These are phyloP conservation scores for Matsumyia berberina DNA, from an alignment of 2,888 invertebrate species.

Conservation along the genomic window DNA sequence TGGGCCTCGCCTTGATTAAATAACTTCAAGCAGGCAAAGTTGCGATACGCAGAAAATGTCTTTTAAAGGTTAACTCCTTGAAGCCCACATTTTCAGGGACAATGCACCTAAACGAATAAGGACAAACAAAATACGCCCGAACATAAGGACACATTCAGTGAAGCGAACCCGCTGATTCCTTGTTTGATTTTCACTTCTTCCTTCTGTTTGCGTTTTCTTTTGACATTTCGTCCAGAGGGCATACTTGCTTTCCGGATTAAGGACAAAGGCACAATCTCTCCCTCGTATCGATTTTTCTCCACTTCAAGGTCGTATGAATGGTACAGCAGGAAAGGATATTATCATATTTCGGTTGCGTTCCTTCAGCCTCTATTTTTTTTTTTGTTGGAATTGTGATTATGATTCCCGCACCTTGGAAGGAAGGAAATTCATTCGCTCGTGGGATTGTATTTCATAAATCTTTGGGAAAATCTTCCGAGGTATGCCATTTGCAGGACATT, in stretches of 20 bases:
- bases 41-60: too few relatives aligned
- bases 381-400: slow-evolving; percentile 5
- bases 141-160: background rate
- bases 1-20: background rate
- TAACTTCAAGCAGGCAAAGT: background rate
- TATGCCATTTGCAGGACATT: background rate
- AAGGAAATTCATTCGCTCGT: slow-evolving; percentile 1
- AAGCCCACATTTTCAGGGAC: too few relatives aligned
- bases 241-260: slow-evolving; percentile 12
- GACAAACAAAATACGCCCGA: background rate
- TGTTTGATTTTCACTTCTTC: slow-evolving; percentile 5
- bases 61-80: too few relatives aligned
- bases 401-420: background rate
- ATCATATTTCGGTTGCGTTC: slow-evolving; percentile 6
- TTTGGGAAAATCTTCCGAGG: background rate
- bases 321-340: slow-evolving; percentile 17
- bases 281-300: slow-evolving; percentile 31
- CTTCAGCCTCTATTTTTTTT: background rate
- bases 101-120: background rate
- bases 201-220: slow-evolving; percentile 17
- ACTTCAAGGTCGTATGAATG: slow-evolving; percentile 40
- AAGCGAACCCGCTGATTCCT: background rate
- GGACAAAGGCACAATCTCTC: background rate
- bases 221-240: slow-evolving; percentile 12
- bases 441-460: background rate